Evolutionary conservation across 2,113 vertebrate genomes (phyloP).

Genomic region (Xiphias gladius): DNA sequence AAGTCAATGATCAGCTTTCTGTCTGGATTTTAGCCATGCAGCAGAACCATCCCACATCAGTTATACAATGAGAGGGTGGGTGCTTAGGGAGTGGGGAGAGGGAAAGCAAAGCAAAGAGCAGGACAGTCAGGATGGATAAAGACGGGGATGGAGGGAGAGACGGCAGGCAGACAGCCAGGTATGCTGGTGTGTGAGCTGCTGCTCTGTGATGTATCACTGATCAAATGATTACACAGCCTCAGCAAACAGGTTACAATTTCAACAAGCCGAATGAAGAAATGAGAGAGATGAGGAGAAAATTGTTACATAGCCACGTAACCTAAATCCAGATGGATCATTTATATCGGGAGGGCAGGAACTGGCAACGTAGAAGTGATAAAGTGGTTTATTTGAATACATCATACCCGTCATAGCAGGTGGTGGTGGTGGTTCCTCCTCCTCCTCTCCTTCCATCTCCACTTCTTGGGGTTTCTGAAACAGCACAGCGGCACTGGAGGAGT

Average conservation of each 20-base stretch:
- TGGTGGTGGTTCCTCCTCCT: slow-evolving; percentile 45
- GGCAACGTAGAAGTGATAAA: neutral
- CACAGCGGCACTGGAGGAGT: slow-evolving; percentile 25
- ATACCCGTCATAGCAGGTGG: slow-evolving; percentile 80
- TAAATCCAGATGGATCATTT: neutral
- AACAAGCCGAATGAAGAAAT: neutral
- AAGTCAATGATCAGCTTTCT: slow-evolving; percentile 65
- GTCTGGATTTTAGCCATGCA: slow-evolving; percentile 55
- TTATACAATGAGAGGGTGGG: slow-evolving; percentile 32
- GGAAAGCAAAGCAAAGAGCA: neutral
- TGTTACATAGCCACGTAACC: neutral
- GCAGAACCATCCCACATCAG: slow-evolving; percentile 51
- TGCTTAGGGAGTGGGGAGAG: neutral
- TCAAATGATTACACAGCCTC: slow-evolving; percentile 3
- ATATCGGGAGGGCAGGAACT: neutral
- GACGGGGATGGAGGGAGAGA: neutral
- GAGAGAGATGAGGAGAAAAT: neutral
- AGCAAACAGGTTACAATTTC: neutral
- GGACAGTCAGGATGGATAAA: neutral
- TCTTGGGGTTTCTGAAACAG: slow-evolving; percentile 47
- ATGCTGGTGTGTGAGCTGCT: neutral
- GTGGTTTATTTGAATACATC: slow-evolving; percentile 33
- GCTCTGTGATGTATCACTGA: neutral
- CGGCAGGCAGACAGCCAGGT: slow-evolving; percentile 29
- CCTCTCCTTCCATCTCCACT: slow-evolving; percentile 77